These are phyloP conservation scores for Hecatera dysodea DNA, from an alignment of 2,888 invertebrate species.

Conservation along the genomic window DNA sequence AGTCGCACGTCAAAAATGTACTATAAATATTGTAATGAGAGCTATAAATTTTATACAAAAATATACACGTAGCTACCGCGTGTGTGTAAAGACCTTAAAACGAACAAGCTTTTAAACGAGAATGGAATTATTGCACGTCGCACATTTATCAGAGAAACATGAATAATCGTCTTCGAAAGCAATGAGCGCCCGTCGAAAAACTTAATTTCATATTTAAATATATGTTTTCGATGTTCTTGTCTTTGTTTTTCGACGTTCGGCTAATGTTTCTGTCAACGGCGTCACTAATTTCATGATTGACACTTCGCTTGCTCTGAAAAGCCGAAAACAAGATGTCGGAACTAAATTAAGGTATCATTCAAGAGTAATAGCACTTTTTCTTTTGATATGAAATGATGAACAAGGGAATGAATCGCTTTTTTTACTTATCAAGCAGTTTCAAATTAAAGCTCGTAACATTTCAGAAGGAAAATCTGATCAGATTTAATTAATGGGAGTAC, in stretches of 20 bases:
- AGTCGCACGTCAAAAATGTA: conserved; percentile 72
- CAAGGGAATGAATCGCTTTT: conserved; percentile 27
- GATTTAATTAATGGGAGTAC: conserved; percentile 8
- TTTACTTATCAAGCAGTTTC: conserved; percentile 28
- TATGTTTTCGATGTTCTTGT: conserved; percentile 80
- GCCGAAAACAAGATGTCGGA: conserved; percentile 43
- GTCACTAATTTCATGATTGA: conserved; percentile 67
- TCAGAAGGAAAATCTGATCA: not conserved
- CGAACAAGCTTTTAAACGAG: conserved; percentile 85
- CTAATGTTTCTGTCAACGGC: conserved; percentile 68
- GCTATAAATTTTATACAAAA: conserved; percentile 79
- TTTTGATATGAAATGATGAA: conserved; percentile 20
- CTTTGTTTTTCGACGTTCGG: conserved; percentile 65
- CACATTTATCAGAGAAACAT: conserved; percentile 86
- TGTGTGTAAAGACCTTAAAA: conserved; percentile 79
- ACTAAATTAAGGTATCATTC: conserved; percentile 51
- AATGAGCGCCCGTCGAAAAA: conserved; percentile 87
- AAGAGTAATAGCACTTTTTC: conserved; percentile 43
- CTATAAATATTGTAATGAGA: conserved; percentile 79
- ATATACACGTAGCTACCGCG: conserved; percentile 74
- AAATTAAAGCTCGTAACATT: conserved; percentile 19
- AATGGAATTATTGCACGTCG: conserved; percentile 88
- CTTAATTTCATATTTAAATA: conserved; percentile 89
- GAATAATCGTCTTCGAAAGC: conserved; percentile 86
- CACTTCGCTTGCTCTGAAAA: conserved; percentile 59